Evolutionary conservation across 2,113 vertebrate genomes (phyloP).

Genomic region (Etheostoma spectabile): DNA sequence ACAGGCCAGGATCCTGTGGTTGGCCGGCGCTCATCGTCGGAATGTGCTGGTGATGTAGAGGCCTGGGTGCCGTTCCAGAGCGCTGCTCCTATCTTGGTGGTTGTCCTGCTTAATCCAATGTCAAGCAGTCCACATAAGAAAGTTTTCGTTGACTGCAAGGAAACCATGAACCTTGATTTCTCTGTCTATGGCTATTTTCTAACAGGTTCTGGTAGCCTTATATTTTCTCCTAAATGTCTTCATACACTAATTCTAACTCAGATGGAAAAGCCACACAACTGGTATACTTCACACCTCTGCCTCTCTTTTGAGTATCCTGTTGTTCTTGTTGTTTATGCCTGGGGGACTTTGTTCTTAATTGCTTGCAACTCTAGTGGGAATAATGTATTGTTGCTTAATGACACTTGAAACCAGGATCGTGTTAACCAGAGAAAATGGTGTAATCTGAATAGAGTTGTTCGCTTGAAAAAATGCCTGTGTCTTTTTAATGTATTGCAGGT

Average conservation of each 20-base stretch:
- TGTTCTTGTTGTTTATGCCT: constrained; percentile 70
- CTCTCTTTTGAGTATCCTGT: constrained; percentile 4
- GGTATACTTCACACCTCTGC: neutral
- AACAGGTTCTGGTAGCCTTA: neutral
- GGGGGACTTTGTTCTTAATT: constrained; percentile 53
- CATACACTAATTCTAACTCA: neutral
- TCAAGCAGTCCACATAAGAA: neutral
- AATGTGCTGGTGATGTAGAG: constrained; percentile 61
- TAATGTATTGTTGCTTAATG: constrained; percentile 48
- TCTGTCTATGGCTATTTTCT: neutral
- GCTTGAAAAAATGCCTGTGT: constrained; percentile 9
- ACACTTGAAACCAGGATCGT: constrained; percentile 44
- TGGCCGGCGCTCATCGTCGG: constrained; percentile 60
- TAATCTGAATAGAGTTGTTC: constrained; percentile 25
- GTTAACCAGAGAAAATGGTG: constrained; percentile 31
- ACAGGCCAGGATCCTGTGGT: constrained; percentile 71
- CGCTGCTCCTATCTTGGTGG: constrained; percentile 31
- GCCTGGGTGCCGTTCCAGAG: constrained; percentile 59
- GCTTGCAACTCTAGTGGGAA: constrained; percentile 55
- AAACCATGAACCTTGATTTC: constrained; percentile 9
- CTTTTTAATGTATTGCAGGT: constrained; percentile 12
- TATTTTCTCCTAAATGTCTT: constrained; percentile 11
- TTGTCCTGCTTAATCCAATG: constrained; percentile 14
- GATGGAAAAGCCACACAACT: constrained; percentile 24
- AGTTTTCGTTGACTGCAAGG: constrained; percentile 5